Evolutionary conservation across 2,113 vertebrate genomes (phyloP).

Genomic region (Cricetomys ansorgei): DNA sequence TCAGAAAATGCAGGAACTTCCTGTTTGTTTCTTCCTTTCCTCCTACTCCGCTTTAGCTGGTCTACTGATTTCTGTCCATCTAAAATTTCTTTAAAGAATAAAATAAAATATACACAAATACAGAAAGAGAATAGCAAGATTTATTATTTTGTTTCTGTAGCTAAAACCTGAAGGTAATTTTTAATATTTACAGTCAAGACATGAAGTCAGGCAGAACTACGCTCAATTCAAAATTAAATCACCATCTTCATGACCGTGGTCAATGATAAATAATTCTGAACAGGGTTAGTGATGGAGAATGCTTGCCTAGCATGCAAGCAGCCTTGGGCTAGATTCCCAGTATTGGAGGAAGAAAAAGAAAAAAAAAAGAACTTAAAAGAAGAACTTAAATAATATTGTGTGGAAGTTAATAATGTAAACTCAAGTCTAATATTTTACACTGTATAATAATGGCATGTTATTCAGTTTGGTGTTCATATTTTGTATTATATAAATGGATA

Average conservation of each 20-base stretch:
- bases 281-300: not conserved
- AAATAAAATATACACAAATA: not conserved
- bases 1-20: conserved; percentile 85
- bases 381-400: not conserved
- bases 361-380: not conserved
- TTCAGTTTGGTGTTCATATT: not conserved
- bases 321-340: not conserved
- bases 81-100: conserved; percentile 80
- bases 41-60: conserved; percentile 91
- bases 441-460: conserved; percentile 11
- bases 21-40: conserved; percentile 96
- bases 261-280: conserved; percentile 14
- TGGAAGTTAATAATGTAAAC: not conserved
- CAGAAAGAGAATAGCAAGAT: not conserved
- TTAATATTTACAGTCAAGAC: conserved; percentile 10
- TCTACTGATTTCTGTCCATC: conserved; percentile 88
- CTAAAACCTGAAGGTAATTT: not conserved
- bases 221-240: conserved; percentile 52
- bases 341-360: not conserved
- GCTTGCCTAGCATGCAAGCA: not conserved
- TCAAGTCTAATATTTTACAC: conserved; percentile 30
- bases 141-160: conserved; percentile 11
- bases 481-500: not conserved
- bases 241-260: conserved; percentile 31
- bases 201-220: not conserved